Percentiles rank a stretch among this genome's conserved stretches.
Conservation (phyloP, 2,888 invertebrate species). For the Apotomis turbidana region DNA sequence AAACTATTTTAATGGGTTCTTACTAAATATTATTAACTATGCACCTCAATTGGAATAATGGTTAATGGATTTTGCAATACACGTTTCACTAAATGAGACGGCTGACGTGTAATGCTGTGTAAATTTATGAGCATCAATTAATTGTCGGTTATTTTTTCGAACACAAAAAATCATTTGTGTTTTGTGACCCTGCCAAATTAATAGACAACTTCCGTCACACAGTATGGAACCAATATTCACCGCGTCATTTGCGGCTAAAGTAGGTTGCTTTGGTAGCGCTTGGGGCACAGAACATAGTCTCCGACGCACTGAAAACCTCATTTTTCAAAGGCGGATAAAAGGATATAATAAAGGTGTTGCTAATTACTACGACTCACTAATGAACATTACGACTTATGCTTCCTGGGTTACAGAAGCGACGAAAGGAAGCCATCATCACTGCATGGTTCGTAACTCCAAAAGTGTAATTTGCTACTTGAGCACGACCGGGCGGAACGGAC, state of each 20-base stretch:
- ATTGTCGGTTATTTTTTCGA: not conserved
- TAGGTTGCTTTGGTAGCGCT: too few relatives aligned
- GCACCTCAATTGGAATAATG: slow-evolving; percentile 2
- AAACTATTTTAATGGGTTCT: slow-evolving; percentile 58
- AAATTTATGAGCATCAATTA: not conserved
- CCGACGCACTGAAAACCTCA: too few relatives aligned
- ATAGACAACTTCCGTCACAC: not conserved
- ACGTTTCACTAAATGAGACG: slow-evolving; percentile 12
- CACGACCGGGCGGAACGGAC: too few relatives aligned
- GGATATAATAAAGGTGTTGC: not conserved
- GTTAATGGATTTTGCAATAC: slow-evolving; percentile 29
- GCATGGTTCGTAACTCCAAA: too few relatives aligned
- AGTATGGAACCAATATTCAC: too few relatives aligned
- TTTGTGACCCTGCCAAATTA: not conserved
- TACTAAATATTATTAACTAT: slow-evolving; percentile 23
- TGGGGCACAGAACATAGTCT: too few relatives aligned
- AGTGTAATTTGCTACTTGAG: too few relatives aligned
- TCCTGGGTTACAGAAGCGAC: slow-evolving; percentile 27
- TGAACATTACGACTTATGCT: not conserved
- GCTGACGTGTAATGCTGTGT: slow-evolving; percentile 1
- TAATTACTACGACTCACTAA: not conserved
- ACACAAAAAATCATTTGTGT: not conserved
- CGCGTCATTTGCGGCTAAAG: too few relatives aligned
- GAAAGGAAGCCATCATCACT: slow-evolving; percentile 21
- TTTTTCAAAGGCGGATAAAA: not conserved